Evolutionary conservation across 2,797 vertebrate genomes (phyloP), one percentile per base, ranked within the genome.

Genomic region (Geotrypetes seraphini): DNA sequence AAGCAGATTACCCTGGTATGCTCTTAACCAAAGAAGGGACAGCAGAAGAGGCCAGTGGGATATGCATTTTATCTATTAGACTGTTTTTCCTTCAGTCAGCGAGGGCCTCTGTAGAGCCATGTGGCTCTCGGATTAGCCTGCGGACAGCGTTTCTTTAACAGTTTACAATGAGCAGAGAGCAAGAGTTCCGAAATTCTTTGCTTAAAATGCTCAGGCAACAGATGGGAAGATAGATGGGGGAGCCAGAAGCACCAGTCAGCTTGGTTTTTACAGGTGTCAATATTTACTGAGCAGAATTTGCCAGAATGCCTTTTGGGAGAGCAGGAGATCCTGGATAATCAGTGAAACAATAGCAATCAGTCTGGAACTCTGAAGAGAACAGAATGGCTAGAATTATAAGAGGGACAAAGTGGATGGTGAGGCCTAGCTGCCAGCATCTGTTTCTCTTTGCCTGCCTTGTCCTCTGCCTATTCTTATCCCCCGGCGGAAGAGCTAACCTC

Each of bases 1-100:
- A 89, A 89, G 88, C 85, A 92, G 89, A 96, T 95, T 92, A 93
- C 79, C 55, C 67, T 66, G 76, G 84, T 84, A 86, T 85, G 81
- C 78, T 84, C 78, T 86, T 89, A 83, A 76, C 79, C 79, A 78
- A 81, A 78, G 84, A 72, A 77, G 50, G 69, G 79, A 79, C 69
- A 74, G 73, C 77, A 58, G 41, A 70, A 65, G 60, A 75, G 76
- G 66, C 78, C 69, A 47, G 50, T 71, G 68, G 58, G 71, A 67
- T 74, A 72, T 31, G 58, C 68, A 71, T 82, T 82, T 84, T 78
- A 69, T 66, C 81, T 84, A 68, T 66, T 63, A 60, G 60, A 58
- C 63, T 69, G 12, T 63, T 73, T 78, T 75, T 60, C 33, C 65
- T 78, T 77, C 46, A 47, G 60, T 75, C 69, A 58, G 65, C 65